Evolutionary conservation across 1,140 invertebrate species (phyloP).

Genomic region (Drosophila biarmipes): DNA sequence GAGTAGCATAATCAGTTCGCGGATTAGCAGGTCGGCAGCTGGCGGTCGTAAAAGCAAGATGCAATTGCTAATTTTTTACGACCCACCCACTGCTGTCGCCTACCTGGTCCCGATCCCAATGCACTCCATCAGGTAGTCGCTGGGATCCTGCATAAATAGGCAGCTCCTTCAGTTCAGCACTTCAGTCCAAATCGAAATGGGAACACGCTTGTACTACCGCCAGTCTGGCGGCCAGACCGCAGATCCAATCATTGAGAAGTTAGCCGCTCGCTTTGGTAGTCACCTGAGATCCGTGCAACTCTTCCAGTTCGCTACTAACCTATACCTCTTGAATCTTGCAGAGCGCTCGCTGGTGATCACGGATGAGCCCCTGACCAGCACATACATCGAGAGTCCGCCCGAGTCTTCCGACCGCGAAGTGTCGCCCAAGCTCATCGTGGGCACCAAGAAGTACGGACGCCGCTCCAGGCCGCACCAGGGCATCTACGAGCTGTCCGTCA

Average conservation of each 20-base stretch:
- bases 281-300: not conserved
- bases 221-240: slow-evolving; percentile 77
- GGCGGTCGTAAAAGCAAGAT: slow-evolving; percentile 44
- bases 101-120: slow-evolving; percentile 37
- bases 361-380: slow-evolving; percentile 49
- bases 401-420: slow-evolving; percentile 88
- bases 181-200: slow-evolving; percentile 53
- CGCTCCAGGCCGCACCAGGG: slow-evolving; percentile 86
- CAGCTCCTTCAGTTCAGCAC: not conserved
- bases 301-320: slow-evolving; percentile 4
- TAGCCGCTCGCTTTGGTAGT: slow-evolving; percentile 71
- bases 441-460: slow-evolving; percentile 91
- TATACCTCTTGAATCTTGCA: slow-evolving; percentile 47
- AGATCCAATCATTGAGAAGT: slow-evolving; percentile 81
- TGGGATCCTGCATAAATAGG: slow-evolving; percentile 29
- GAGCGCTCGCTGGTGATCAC: slow-evolving; percentile 74
- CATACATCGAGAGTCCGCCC: slow-evolving; percentile 84
- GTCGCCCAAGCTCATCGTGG: slow-evolving; percentile 90
- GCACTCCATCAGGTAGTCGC: slow-evolving; percentile 3
- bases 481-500: slow-evolving; percentile 63
- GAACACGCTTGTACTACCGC: slow-evolving; percentile 73
- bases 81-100: slow-evolving; percentile 7
- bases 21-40: slow-evolving; percentile 35
- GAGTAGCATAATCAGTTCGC: slow-evolving; percentile 1
- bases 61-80: slow-evolving; percentile 38